Base-by-base conservation (phyloP, 2,888 invertebrate species). In the Erebia aethiops region DNA sequence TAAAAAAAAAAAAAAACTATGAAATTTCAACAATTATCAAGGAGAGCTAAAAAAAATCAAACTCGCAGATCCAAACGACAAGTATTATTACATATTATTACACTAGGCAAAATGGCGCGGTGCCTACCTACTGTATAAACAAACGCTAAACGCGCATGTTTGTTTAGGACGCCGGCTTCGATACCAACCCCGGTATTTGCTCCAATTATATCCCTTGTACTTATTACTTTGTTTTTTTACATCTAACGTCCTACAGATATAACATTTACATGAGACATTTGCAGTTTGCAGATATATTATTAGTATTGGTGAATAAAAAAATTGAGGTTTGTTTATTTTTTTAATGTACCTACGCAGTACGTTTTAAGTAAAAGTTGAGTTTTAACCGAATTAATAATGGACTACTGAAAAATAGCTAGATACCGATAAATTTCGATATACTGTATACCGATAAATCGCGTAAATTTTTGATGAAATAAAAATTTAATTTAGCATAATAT, bases 111-210 rank as follows among this genome's bases (percentile, higher is more conserved):
- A 71, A 69, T 63, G 60, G 58, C 49, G 46, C 9, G 52, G 52
- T 16, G 2, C 52, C 14, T 14, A 14, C n/a, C 9, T 58, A 69
- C 69, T 74, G 74, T 72, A 67, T 73, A 75, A 75, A 77, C 74
- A 72, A 71, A 61, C 73, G 70, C 69, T 58, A 61, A 49, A 64
- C 69, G 63, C 16, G 71, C 60, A 11, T 79, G 74, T 81, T 81
- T 80, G 56, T 77, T 81, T 81, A 81, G 81, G 81, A 81, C 76
- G 71, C 49, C 60, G 69, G 73, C 54, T 67, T 74, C 75, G 78
- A 76, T 79, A 79, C 77, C 77, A 78, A 79, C 76, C 76, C 72
- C 75, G 69, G 60, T 79, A 77, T 80, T 79, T 79, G 74, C 79
- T 69, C 77, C 78, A 81, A 81, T 81, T 81, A 80, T 79, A 76